These are phyloP conservation scores for Crypturellus undulatus DNA, from an alignment of 2,113 vertebrate genomes.

Conservation along the genomic window DNA sequence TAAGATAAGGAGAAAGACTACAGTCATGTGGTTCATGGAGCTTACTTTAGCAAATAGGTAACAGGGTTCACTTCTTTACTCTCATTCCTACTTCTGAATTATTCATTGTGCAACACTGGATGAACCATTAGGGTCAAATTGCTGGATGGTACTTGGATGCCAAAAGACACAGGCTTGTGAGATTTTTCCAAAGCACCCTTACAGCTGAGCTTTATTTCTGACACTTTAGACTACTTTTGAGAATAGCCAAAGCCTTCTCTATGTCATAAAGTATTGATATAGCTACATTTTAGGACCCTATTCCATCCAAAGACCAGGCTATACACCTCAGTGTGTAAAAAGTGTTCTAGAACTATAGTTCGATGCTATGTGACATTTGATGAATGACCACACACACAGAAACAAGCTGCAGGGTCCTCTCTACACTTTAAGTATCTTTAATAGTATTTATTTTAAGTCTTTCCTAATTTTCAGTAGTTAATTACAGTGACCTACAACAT, in stretches of 20 bases:
- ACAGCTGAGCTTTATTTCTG: neutral
- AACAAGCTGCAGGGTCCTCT: neutral
- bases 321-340: neutral
- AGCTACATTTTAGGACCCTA: accelerated
- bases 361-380: neutral
- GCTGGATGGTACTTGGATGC: neutral
- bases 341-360: neutral
- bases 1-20: neutral
- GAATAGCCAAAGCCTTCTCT: neutral
- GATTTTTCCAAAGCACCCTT: neutral
- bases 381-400: neutral
- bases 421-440: neutral
- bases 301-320: neutral
- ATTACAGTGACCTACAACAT: neutral
- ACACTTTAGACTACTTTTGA: neutral
- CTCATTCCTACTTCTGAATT: neutral
- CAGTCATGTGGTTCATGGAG: accelerated
- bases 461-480: neutral
- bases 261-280: neutral
- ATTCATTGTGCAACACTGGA: neutral
- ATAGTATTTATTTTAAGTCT: neutral
- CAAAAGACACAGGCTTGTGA: neutral
- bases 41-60: neutral
- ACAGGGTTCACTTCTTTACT: neutral
- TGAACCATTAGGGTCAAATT: neutral